Base-by-base conservation (phyloP, 2,888 invertebrate genomes). In the Metalampra italica region DNA sequence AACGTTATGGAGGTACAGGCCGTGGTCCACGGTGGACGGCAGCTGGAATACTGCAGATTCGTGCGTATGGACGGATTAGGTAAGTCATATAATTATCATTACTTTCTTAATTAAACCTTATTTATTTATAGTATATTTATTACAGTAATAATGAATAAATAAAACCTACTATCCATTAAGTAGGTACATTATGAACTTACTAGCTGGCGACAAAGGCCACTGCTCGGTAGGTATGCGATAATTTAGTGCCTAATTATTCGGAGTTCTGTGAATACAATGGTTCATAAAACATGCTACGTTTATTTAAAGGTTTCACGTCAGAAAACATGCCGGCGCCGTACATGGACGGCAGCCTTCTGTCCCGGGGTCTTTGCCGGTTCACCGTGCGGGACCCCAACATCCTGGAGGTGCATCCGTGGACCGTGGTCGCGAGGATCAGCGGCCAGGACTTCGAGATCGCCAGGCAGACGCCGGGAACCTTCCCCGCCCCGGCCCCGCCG, bases 1-100 rank as follows among this genome's bases (percentile, higher is more conserved):
- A 9, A 41, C 14, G 37, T 43, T 0, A 13, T 76, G 50, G 34
- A 50, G 0, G 55, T 84, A 0, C 51, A 63, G 13, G 74, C 61
- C 0, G n/a, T 43, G 0, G 60, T 78, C 1, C 51, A 65, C 45
- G 48, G 58, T 1, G 11, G 39, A 0, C 66, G 68, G 1, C n/a
- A 47, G 0, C 52, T 86, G 3, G 83, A 83, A 1, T 86, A 87
- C 66, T 87, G 87, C 66, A 68, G 87, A 60, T 87, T 79, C 50
- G 78, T 87, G 8, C 77, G 83, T 39, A 75, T 66, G 44, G 84
- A 85, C 29, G 87, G 87, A 22, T 46, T 67, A 4, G 85, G 87
- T 85, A 50, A 70, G 63, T 47, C 4, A 13, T n/a, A n/a, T n/a
- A n/a, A n/a, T n/a, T 30, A 37, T 12, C 2, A 29, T 44, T 43